These are phyloP conservation scores for Uria lomvia DNA, from an alignment of 2,113 vertebrate genomes.

Conservation along the genomic window DNA sequence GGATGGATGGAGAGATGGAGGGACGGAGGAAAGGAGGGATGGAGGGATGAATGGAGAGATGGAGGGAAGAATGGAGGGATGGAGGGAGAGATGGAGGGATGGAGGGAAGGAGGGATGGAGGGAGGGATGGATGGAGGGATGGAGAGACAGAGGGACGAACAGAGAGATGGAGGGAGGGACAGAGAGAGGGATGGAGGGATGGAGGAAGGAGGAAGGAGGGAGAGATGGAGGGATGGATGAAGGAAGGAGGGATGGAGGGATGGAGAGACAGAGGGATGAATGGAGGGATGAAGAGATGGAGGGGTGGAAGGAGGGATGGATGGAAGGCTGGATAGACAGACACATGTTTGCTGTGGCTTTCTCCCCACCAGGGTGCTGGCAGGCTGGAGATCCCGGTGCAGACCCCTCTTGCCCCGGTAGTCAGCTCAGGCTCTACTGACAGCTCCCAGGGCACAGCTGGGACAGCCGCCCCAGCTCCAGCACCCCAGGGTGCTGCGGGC, in stretches of 20 bases:
- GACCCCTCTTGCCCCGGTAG: background rate
- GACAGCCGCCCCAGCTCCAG: rapidly evolving
- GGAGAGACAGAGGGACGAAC: background rate
- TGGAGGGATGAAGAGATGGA: background rate
- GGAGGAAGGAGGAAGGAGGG: background rate
- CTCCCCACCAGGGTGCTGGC: background rate
- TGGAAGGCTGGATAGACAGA: background rate
- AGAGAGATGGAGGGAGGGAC: background rate
- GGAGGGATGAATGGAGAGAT: background rate
- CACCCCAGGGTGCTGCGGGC: background rate
- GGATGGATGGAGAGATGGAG: background rate
- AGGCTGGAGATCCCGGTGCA: background rate
- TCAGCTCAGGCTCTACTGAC: background rate
- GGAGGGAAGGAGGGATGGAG: too few species aligned
- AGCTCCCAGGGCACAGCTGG: background rate
- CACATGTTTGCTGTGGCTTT: background rate
- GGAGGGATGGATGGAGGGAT: background rate
- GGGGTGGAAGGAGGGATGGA: background rate
- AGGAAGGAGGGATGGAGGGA: too few species aligned
- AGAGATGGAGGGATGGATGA: background rate
- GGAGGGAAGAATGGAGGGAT: too few species aligned
- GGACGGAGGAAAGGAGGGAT: background rate
- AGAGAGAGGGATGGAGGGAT: background rate
- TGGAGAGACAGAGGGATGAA: too few species aligned
- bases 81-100: background rate